Evolutionary conservation across 92 coral and sea anemone species (phyloP), one percentile per base, ranked within the genome.

Genomic region (Desmophyllum pertusum): DNA sequence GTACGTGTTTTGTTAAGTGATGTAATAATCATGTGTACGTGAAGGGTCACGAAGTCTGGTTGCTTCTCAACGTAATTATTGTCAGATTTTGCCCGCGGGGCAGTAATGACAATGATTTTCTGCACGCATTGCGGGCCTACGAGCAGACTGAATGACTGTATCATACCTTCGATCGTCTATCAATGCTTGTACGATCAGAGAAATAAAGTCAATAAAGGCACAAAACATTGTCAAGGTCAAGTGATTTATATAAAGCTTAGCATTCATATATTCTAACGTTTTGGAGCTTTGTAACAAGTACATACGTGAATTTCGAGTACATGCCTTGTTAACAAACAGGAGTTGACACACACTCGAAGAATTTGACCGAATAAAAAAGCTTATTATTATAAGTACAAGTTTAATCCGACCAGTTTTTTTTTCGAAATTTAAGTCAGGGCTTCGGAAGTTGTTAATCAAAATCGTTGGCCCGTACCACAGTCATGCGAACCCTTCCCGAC

Each of bases 91-190:
- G 42, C 66, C 84, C 51, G 51, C 11, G 51, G n/a, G n/a, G 40
- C 76, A 50, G 43, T 50, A 30, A 67, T n/a, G 75, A 31, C 39
- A 10, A 8, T 18, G n/a, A 18, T 27, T 23, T 36, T 80, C n/a
- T 37, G 84, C 33, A 80, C 64, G 84, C 31, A 5, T 13, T 67
- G n/a, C 84, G 84, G 33, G 31, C 75, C 76, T 69, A 48, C 42
- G 5, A 0, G 33, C 29, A 59, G 17, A 8, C 13, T 55, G 2
- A 31, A 3, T 6, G 65, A 59, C 17, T 59, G 35, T 25, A 25
- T 25, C 64, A n/a, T 57, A 25, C 33, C 11, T 27, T 25, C 35
- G 65, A 59, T 59, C 65, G 65, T 59, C 35, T 59, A 19, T 59
- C 17, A 11, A 48, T 45, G 1, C 10, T 45, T 4, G 51, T 4